Evolutionary conservation across 2,888 invertebrate genomes (phyloP).

Genomic region (Drosophila atroscutellata): DNA sequence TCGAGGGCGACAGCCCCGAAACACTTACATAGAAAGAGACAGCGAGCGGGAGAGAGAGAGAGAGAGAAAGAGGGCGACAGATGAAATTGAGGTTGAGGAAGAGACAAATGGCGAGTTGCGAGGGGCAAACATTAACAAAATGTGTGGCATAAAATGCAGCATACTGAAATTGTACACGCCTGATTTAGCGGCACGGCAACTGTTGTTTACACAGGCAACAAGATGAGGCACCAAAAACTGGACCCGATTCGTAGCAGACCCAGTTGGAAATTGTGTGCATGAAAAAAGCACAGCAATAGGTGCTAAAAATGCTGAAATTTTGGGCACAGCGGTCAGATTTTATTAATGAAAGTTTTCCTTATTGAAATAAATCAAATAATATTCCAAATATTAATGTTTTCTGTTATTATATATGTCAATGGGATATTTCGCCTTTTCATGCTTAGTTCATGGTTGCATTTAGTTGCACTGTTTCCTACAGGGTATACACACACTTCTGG

Average conservation of each 20-base stretch:
- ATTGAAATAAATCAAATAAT: neutral
- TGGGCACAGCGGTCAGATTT: no score
- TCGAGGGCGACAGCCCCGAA: constrained; percentile 27
- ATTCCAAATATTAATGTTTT: neutral
- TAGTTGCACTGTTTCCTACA: constrained; percentile 1
- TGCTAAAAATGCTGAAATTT: neutral
- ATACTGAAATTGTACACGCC: constrained; percentile 66
- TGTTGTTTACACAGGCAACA: constrained; percentile 69
- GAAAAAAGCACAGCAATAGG: constrained; percentile 6
- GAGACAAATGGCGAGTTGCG: constrained; percentile 7
- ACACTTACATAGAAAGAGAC: neutral
- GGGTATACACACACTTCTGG: constrained; percentile 12
- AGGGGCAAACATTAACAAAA: constrained; percentile 49
- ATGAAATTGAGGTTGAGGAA: constrained; percentile 20
- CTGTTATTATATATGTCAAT: neutral
- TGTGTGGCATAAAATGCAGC: constrained; percentile 69
- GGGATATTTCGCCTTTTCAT: neutral
- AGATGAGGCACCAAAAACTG: constrained; percentile 55
- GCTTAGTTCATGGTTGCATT: neutral
- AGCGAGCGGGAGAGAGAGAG: constrained; percentile 1
- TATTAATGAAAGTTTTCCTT: neutral
- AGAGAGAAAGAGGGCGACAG: neutral
- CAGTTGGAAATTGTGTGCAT: constrained; percentile 29
- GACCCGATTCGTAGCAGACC: constrained; percentile 35
- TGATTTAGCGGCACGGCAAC: constrained; percentile 69